Percentiles rank a stretch among this genome's conserved stretches.
Evolutionary conservation across 2,888 invertebrate species (phyloP).

Genomic region (Ptilodon capucinus): DNA sequence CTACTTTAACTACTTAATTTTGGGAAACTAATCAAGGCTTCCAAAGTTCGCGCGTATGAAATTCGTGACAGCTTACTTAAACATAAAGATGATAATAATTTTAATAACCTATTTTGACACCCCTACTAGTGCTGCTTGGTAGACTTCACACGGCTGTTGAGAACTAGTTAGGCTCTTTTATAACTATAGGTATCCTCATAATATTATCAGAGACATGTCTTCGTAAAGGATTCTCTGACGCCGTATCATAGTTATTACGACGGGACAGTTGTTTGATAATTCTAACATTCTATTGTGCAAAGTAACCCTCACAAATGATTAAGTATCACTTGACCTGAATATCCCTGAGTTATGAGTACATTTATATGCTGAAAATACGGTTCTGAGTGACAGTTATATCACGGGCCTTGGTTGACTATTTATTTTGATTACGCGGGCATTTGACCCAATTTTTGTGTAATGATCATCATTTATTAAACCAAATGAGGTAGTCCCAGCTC

Average conservation of each 20-base stretch:
- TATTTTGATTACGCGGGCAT: constrained; percentile 26
- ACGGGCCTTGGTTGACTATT: constrained; percentile 21
- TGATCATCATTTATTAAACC: not conserved
- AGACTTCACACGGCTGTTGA: too few species aligned
- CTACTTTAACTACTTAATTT: too few species aligned
- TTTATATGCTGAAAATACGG: constrained; percentile 56
- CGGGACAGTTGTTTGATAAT: constrained; percentile 20
- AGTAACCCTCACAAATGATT: constrained; percentile 47
- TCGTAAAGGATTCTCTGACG: too few species aligned
- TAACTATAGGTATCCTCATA: not conserved
- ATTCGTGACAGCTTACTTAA: too few species aligned
- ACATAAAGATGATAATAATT: too few species aligned
- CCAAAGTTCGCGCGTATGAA: too few species aligned
- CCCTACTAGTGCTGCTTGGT: too few species aligned
- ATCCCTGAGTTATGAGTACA: constrained; percentile 61
- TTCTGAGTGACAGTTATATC: constrained; percentile 35
- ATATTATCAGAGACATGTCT: too few species aligned
- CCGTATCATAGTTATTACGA: too few species aligned
- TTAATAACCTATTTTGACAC: too few species aligned
- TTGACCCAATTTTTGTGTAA: constrained; percentile 13
- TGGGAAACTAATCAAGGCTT: too few species aligned
- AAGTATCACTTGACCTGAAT: constrained; percentile 58
- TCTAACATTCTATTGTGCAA: constrained; percentile 29
- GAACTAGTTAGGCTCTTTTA: too few species aligned
- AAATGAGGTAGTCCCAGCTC: not conserved